Conservation (phyloP, 2,113 vertebrate species). For the Lepus americanus region DNA sequence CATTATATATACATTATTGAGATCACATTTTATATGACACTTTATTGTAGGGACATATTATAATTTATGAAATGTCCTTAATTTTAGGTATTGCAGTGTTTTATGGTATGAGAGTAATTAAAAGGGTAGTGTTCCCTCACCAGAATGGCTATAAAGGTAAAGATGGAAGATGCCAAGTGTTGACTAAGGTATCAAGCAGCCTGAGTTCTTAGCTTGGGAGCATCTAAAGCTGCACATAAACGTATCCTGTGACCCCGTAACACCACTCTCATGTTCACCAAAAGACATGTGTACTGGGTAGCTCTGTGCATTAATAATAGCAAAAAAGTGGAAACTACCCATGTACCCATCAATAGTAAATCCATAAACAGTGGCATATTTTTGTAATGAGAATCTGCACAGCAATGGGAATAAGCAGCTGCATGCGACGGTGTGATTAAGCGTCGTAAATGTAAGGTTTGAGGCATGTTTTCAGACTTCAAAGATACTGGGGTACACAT, state of each 20-base stretch:
- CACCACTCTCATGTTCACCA: not conserved
- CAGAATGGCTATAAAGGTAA: not conserved
- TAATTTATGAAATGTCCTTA: not conserved
- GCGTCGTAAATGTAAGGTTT: not conserved
- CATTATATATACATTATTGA: not conserved
- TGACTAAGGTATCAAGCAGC: not conserved
- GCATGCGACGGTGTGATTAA: not conserved
- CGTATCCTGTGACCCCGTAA: not conserved
- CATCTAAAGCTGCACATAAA: not conserved
- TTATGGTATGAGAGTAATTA: not conserved
- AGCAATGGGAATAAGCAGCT: not conserved
- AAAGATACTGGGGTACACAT: not conserved
- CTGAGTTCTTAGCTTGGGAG: not conserved
- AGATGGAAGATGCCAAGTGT: not conserved
- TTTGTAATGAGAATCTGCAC: not conserved
- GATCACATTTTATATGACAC: not conserved
- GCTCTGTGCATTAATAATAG: conserved; percentile 30
- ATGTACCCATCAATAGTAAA: not conserved
- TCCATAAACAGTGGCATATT: not conserved
- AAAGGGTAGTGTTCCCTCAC: not conserved
- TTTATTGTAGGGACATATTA: not conserved
- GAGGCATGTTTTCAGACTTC: not conserved
- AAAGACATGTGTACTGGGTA: not conserved
- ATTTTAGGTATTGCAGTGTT: conserved; percentile 22
- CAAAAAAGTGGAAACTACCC: not conserved